phyloP scores from a whole-genome alignment of 2,797 vertebrate species.

The Astyanax mexicanus region DNA sequence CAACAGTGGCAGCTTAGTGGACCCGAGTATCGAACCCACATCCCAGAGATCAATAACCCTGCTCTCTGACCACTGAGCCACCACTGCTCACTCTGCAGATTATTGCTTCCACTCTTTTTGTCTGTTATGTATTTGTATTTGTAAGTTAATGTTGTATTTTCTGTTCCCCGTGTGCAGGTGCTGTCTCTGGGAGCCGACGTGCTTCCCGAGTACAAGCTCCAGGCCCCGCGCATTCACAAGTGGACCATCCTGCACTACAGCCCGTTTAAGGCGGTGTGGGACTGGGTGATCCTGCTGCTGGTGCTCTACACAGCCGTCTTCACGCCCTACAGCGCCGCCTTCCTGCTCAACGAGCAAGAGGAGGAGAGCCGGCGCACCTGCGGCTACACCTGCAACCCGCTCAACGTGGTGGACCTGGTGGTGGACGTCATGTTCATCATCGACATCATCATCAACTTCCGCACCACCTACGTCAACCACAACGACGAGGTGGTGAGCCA shows the following conservation, averaged over 20 bases:
- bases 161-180: slow-evolving; percentile 76
- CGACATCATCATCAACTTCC: slow-evolving; percentile 98
- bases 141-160: not conserved
- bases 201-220: slow-evolving; percentile 96
- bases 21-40: no score
- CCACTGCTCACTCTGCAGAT: no score
- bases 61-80: no score
- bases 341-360: slow-evolving; percentile 93
- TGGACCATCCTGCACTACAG: slow-evolving; percentile 99
- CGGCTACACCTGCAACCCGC: slow-evolving; percentile 94
- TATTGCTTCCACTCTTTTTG: not conserved
- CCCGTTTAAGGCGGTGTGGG: slow-evolving; percentile 98
- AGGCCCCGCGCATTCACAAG: slow-evolving; percentile 93
- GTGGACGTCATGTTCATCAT: slow-evolving; percentile 99
- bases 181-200: slow-evolving; percentile 95
- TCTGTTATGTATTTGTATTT: not conserved
- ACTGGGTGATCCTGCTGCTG: slow-evolving; percentile 97
- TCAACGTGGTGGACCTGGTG: slow-evolving; percentile 95
- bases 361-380: slow-evolving; percentile 86
- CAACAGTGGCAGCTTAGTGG: no score
- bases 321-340: slow-evolving; percentile 96
- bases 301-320: slow-evolving; percentile 98
- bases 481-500: slow-evolving; percentile 99
- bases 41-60: no score
- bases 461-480: slow-evolving; percentile 96